These are phyloP conservation scores for Entelurus aequoreus DNA, from an alignment of 2,113 vertebrate genomes.

Conservation along the genomic window DNA sequence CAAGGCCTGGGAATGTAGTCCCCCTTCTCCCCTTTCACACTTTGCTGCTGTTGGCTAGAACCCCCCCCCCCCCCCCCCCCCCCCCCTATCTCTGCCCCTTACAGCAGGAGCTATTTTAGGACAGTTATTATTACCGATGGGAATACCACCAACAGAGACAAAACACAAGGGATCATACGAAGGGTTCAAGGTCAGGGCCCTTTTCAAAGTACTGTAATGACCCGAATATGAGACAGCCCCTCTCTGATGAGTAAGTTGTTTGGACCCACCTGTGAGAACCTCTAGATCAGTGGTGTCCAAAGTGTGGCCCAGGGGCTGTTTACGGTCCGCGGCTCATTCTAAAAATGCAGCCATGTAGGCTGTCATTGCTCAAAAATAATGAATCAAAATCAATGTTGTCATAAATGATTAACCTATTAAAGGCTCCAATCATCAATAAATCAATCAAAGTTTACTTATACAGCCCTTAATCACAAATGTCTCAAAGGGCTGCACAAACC, in stretches of 20 bases:
- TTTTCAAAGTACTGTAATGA: neutral
- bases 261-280: no score
- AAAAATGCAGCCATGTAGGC: no score
- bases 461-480: no score
- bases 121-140: constrained; percentile 64
- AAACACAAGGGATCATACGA: constrained; percentile 28
- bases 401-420: no score
- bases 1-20: constrained; percentile 50
- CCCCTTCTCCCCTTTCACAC: constrained; percentile 20
- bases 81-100: constrained; percentile 35
- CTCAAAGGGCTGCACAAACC: no score
- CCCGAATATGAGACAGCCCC: neutral
- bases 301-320: neutral
- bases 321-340: no score
- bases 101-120: constrained; percentile 68
- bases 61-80: constrained; percentile 48
- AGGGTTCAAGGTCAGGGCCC: constrained; percentile 19
- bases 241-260: neutral
- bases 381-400: no score
- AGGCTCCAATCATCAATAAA: no score
- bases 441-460: no score
- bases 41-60: constrained; percentile 39
- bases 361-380: no score
- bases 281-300: neutral
- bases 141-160: constrained; percentile 50